phyloP scores from a whole-genome alignment of 2,113 vertebrate genomes.

The Calcarius ornatus region DNA sequence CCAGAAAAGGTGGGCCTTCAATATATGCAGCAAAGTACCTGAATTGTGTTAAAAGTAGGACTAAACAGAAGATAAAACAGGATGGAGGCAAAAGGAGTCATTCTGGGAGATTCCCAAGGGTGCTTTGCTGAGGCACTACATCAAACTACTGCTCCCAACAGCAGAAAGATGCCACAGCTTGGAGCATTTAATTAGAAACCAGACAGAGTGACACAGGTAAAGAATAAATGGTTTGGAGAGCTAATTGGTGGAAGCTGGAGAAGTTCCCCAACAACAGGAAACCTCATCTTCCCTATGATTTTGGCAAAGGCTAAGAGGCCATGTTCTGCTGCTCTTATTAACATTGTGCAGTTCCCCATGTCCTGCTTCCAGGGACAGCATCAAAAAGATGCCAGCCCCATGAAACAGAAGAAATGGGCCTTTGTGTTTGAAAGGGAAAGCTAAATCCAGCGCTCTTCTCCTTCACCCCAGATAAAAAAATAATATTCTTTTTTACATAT shows the following conservation, averaged over 20 bases:
- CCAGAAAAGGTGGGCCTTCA: not conserved
- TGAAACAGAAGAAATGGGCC: not conserved
- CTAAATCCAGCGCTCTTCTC: slow-evolving; percentile 3
- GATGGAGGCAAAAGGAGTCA: not conserved
- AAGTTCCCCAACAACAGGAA: not conserved
- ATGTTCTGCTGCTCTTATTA: not conserved
- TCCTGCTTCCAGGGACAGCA: not conserved
- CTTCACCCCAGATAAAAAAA: not conserved
- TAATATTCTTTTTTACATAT: not conserved
- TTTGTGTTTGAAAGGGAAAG: not conserved
- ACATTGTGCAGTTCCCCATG: not conserved
- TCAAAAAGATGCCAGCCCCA: not conserved
- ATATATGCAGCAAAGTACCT: not conserved
- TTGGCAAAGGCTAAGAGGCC: not conserved
- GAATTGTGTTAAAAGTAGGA: not conserved
- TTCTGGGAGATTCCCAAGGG: not conserved
- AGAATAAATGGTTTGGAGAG: not conserved
- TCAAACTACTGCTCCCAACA: not conserved
- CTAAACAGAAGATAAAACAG: not conserved
- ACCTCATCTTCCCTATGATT: not conserved
- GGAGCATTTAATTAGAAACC: not conserved
- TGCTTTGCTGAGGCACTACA: not conserved
- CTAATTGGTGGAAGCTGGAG: slow-evolving; percentile 1
- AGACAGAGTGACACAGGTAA: not conserved
- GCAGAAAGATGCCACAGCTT: not conserved